These are phyloP conservation scores for Platyrinchus mystaceus DNA, from an alignment of 2,797 vertebrate species.

Conservation along the genomic window DNA sequence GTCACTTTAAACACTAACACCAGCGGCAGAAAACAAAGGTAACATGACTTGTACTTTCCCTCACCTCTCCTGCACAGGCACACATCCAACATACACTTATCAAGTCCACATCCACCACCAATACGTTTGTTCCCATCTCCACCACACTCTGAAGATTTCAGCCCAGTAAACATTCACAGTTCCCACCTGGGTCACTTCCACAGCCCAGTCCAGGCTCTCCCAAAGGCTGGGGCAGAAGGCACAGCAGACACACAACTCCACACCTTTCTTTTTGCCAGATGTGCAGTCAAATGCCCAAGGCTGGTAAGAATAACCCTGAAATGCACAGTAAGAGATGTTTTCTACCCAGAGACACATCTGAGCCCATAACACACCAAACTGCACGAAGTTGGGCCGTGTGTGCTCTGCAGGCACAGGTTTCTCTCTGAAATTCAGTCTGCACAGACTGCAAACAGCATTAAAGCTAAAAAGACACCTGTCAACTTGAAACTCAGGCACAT, in stretches of 20 bases:
- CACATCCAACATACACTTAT: not conserved
- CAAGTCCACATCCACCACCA: not conserved
- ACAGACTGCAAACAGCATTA: not conserved
- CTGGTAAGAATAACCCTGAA: not conserved
- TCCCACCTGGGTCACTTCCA: not conserved
- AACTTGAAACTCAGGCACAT: not conserved
- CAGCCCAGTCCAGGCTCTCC: not conserved
- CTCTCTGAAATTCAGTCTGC: not conserved
- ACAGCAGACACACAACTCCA: rapidly evolving
- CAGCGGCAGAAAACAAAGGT: not conserved
- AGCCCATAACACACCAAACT: not conserved
- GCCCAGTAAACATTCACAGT: not conserved
- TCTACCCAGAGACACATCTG: not conserved
- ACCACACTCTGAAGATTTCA: not conserved
- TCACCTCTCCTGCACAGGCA: not conserved
- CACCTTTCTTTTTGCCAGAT: not conserved
- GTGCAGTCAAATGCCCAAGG: not conserved
- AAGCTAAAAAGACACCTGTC: not conserved
- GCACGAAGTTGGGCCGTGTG: not conserved
- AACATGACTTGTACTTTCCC: not conserved
- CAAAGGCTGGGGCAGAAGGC: not conserved
- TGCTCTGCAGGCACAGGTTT: not conserved
- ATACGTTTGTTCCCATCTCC: rapidly evolving
- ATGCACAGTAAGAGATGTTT: not conserved
- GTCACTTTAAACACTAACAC: not conserved